Evolutionary conservation across 2,113 vertebrate species (phyloP).

Genomic region (Noturus placidus): DNA sequence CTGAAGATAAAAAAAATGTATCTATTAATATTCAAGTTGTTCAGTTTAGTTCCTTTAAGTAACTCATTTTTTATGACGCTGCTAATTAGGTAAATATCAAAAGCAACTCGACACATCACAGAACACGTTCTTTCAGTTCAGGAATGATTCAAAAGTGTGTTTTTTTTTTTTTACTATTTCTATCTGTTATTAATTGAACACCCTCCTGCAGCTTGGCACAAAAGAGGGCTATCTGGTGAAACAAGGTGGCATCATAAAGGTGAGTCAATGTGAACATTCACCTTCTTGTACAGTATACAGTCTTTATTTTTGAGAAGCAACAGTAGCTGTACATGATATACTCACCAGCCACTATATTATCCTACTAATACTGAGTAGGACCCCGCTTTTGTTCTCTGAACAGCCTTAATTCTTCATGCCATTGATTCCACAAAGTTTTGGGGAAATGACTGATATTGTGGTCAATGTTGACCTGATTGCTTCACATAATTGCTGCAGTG

Average conservation of each 20-base stretch:
- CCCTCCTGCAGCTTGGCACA: conserved; percentile 83
- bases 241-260: conserved; percentile 85
- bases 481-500: neutral
- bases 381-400: neutral
- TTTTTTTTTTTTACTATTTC: neutral
- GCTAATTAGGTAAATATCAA: neutral
- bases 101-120: neutral
- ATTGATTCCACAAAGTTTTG: neutral
- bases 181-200: neutral
- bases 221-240: conserved; percentile 96
- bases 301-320: neutral
- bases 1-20: neutral
- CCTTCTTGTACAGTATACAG: neutral
- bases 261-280: conserved; percentile 26
- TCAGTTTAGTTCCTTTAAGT: neutral
- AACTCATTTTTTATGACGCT: neutral
- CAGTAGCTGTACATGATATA: neutral
- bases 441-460: neutral
- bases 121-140: neutral
- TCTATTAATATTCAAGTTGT: neutral
- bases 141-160: neutral
- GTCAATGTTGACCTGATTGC: neutral
- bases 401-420: neutral
- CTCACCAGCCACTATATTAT: neutral
- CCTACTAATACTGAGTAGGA: neutral